Conservation (phyloP, 92 coral and sea anemone species). For the Desmophyllum pertusum region DNA sequence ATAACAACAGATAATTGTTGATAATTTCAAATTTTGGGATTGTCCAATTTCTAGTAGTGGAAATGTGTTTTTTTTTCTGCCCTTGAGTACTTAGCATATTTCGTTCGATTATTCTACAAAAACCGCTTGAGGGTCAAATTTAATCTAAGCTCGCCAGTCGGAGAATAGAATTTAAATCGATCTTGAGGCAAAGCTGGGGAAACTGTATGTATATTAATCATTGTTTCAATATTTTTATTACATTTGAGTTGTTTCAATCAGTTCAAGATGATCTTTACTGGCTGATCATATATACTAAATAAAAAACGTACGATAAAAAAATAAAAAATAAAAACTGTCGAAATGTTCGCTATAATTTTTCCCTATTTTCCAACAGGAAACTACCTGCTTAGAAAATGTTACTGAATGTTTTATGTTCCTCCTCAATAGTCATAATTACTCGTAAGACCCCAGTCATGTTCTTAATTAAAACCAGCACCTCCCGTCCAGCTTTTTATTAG, state of each 20-base stretch:
- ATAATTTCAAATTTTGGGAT: background rate
- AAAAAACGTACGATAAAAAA: too few species aligned
- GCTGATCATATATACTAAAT: background rate
- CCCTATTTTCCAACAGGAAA: background rate
- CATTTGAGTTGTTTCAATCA: background rate
- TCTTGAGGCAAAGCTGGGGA: background rate
- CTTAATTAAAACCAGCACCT: constrained; percentile 7
- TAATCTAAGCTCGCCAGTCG: background rate
- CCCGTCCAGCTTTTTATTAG: constrained; percentile 17
- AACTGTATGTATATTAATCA: background rate
- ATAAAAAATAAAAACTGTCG: background rate
- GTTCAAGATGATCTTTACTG: background rate
- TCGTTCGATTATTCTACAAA: background rate
- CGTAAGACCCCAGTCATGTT: constrained; percentile 7
- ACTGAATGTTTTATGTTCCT: background rate
- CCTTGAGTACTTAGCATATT: background rate
- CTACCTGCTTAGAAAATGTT: background rate
- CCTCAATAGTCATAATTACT: background rate
- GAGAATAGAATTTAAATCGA: background rate
- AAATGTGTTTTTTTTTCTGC: background rate
- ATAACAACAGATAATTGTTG: background rate
- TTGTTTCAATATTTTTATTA: background rate
- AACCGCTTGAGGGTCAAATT: background rate
- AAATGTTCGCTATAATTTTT: background rate
- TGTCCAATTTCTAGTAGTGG: background rate